These are phyloP conservation scores for Rhineura floridana DNA, from an alignment of 2,113 vertebrate species.

Conservation along the genomic window DNA sequence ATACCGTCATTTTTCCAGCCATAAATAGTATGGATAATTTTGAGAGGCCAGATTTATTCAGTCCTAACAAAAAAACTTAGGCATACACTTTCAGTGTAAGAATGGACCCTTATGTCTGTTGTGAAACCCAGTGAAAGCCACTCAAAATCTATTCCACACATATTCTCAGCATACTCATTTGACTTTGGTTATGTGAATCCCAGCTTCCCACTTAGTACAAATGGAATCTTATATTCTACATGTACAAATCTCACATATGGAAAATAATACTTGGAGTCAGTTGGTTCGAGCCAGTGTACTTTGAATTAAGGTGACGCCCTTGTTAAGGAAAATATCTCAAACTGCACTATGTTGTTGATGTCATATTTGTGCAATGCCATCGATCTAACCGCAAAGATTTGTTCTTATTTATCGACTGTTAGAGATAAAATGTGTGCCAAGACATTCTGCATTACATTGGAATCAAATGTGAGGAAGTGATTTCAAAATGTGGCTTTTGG, in stretches of 20 bases:
- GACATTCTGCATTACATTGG: not conserved
- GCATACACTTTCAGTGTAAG: not conserved
- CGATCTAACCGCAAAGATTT: not conserved
- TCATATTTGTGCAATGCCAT: not conserved
- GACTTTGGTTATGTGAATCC: not conserved
- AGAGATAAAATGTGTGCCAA: not conserved
- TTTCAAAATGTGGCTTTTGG: not conserved
- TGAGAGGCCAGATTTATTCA: not conserved
- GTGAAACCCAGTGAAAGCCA: not conserved
- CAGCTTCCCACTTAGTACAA: not conserved
- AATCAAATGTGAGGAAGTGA: not conserved
- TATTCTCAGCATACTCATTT: not conserved
- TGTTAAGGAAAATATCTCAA: not conserved
- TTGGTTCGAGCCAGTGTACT: not conserved
- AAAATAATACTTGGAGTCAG: not conserved
- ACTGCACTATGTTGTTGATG: not conserved
- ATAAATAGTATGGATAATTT: not conserved
- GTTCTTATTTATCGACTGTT: slow-evolving; percentile 1
- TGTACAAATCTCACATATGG: not conserved
- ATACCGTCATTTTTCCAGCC: not conserved
- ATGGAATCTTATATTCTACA: not conserved
- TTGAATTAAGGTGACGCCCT: not conserved
- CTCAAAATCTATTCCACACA: not conserved
- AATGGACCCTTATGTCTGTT: not conserved
- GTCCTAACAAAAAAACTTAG: not conserved